Evolutionary conservation across 2,113 vertebrate genomes (phyloP).

Genomic region (Tamias sibiricus): DNA sequence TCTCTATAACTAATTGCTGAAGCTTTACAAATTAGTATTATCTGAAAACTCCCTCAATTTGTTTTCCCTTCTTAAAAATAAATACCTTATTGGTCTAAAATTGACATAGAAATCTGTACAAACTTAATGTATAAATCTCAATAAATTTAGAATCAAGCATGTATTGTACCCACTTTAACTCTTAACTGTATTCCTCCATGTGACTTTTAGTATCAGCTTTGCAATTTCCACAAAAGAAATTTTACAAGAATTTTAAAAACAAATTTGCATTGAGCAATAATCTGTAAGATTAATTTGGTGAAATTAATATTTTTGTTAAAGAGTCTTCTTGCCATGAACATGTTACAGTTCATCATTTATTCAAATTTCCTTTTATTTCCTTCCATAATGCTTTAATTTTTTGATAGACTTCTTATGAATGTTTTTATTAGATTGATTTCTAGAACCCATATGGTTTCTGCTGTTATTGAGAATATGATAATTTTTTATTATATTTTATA

Average conservation of each 20-base stretch:
- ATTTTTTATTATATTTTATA: conserved; percentile 25
- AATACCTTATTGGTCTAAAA: neutral
- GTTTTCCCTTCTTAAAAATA: neutral
- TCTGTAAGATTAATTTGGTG: neutral
- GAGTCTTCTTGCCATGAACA: neutral
- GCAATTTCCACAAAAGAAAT: neutral
- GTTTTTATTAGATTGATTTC: conserved; percentile 22
- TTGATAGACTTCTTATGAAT: neutral
- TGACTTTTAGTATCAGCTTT: neutral
- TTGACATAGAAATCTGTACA: neutral
- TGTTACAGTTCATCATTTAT: neutral
- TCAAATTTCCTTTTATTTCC: neutral
- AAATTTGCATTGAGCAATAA: neutral
- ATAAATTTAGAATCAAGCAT: neutral
- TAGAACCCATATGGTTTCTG: neutral
- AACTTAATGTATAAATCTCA: neutral
- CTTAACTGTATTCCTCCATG: neutral
- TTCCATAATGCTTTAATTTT: conserved; percentile 6
- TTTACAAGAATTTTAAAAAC: neutral
- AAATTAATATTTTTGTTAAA: neutral
- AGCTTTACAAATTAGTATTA: neutral
- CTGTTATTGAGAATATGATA: neutral
- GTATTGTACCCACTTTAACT: neutral
- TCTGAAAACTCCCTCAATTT: neutral
- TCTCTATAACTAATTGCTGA: neutral